Base-by-base conservation (phyloP, 2,888 invertebrate genomes). In the Spatulosminthurus flaviceps region DNA sequence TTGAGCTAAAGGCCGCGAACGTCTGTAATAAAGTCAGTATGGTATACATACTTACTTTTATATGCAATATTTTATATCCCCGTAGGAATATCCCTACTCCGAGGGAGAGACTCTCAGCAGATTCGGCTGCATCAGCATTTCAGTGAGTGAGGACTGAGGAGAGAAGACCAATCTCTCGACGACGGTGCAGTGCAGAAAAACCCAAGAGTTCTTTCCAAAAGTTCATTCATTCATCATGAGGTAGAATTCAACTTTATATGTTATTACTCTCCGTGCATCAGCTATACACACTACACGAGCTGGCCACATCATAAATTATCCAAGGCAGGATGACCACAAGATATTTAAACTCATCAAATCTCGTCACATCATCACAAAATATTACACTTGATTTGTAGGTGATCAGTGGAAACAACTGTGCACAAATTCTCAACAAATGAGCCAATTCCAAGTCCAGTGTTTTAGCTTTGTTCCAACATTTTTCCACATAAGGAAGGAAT, bases 1-100 rank as follows among this genome's bases (percentile, higher is more conserved):
- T 67, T 67, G 28, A 29, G 67, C 67, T 67, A 67, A 67, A 67
- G 13, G 28, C 19, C 67, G 67, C 67, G 67, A 67, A 2, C 34
- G 5, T 34, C 34, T 34, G 34, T 34, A 34, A 34, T 7, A 34
- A n/a, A n/a, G n/a, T n/a, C n/a, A n/a, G n/a, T n/a, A n/a, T n/a
- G n/a, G n/a, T n/a, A n/a, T n/a, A n/a, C n/a, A n/a, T n/a, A n/a
- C n/a, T n/a, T n/a, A n/a, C n/a, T n/a, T n/a, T n/a, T n/a, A n/a
- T n/a, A n/a, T n/a, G n/a, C n/a, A n/a, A n/a, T n/a, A n/a, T n/a
- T n/a, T n/a, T n/a, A n/a, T n/a, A n/a, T n/a, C n/a, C n/a, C 34
- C 34, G 9, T 34, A 34, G 34, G 34, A 34, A 34, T 34, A 34
- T 34, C n/a, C n/a, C n/a, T n/a, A n/a, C n/a, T n/a, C n/a, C n/a